Evolutionary conservation across 1,140 invertebrate species (phyloP), one percentile per base, ranked within the genome.

Genomic region (Heliconius hewitsoni): DNA sequence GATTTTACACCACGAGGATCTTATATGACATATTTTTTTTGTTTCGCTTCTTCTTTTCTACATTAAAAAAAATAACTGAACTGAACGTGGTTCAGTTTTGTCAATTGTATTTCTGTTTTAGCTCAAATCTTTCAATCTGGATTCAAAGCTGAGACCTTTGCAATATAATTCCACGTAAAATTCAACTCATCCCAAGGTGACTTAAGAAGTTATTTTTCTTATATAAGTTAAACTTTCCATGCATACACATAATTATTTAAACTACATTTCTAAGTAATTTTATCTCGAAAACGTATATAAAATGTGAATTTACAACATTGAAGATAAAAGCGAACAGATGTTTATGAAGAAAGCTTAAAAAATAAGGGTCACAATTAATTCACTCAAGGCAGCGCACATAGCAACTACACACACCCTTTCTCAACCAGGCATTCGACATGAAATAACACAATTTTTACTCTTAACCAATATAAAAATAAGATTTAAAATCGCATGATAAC

Each of bases 371-470:
- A 76, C 71, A 80, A 73, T 72, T n/a, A 42, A 80, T 74, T 76
- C 74, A 80, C 74, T 71, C 71, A 72, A 39, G 60, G 60, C 71
- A 72, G 79, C 72, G 79, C 78, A 86, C 86, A 83, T 89, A 85
- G 85, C 84, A 88, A 89, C 81, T 81, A 84, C 82, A 72, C 82
- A 84, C 84, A 85, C 86, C 84, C 87, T 84, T 85, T 86, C 81
- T 86, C 82, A 82, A 81, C 82, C 81, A 84, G 83, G 85, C 85
- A 78, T 86, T 83, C 79, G 70, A 82, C 27, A 77, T 16, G 0
- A 16, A 55, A 42, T 16, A 73, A 50, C 70, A 50, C 73, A 66
- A 84, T 71, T 80, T 74, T 79, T 34, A 57, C 71, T 34, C 77
- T 82, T 82, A 82, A 30, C 19, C 16, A 16, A 16, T 8, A 27